Base-by-base conservation (phyloP, 2,113 vertebrate genomes). In the Neolamprologus hecqui region DNA sequence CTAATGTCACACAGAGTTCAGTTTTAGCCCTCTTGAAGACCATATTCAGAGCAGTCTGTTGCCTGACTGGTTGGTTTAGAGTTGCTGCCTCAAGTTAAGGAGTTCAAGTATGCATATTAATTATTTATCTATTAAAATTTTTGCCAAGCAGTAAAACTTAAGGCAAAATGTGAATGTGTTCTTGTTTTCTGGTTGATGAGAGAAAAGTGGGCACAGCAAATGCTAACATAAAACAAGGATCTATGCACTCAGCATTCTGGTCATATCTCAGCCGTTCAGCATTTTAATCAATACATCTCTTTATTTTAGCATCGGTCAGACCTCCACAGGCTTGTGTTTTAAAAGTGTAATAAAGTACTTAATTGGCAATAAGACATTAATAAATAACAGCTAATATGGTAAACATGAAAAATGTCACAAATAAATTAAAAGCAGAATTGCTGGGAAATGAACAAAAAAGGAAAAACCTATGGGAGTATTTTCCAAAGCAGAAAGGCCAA, bases 401-500 rank as follows among this genome's bases (percentile, higher is more conserved):
- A 23, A 83, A 85, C 53, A 60, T 31, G 49, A 51, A 28, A 53
- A n/a, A 87, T 23, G 12, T 37, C 81, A 84, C 9, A 55, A 55
- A 55, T 49, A 2, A 87, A 82, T 73, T 21, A 58, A 53, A 79
- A 88, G 80, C 55, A 83, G 68, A 54, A 86, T 88, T 73, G 70
- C 40, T 73, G 85, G 84, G 51, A 86, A 88, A 47, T 40, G 14
- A 51, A 35, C 6, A 37, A 81, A 68, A 81, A 75, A 53, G 23
- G 23, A 33, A 51, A 77, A 77, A 49, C 6, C 45, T 37, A 51
- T 70, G 23, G 42, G 47, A 83, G 63, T 73, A 81, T 54, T 79
- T 93, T 91, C 83, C 82, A 80, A 63, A 81, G 65, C 26, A 79
- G 47, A 80, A 51, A 84, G 54, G 80, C 92, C 86, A 91, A 89